Conservation (phyloP, 2,113 vertebrate species). For the Clarias batrachus region DNA sequence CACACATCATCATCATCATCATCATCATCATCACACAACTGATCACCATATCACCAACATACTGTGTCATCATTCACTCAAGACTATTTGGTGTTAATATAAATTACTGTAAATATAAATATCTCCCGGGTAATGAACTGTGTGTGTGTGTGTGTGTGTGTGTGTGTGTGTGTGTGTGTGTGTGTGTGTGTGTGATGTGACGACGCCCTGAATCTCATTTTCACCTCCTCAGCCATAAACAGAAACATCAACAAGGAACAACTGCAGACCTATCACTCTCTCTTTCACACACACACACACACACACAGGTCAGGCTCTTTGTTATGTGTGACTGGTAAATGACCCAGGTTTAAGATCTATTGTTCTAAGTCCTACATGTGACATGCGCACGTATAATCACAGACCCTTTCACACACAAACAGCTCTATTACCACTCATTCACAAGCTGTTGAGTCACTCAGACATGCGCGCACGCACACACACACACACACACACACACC, state of each 20-base stretch:
- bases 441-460: neutral
- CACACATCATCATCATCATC: too few species aligned
- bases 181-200: neutral
- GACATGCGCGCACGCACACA: neutral
- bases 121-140: neutral
- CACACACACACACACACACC: neutral
- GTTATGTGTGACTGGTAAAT: constrained; percentile 11
- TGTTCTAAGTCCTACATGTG: constrained; percentile 4
- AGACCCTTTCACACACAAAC: neutral
- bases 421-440: neutral
- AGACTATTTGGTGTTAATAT: too few species aligned
- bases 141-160: neutral
- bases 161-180: too few species aligned
- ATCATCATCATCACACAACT: too few species aligned
- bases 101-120: too few species aligned
- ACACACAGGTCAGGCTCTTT: neutral
- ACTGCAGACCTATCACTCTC: neutral
- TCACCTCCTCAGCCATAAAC: neutral
- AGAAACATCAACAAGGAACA: neutral
- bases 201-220: neutral
- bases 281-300: constrained; percentile 9
- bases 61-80: neutral
- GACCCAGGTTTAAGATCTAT: neutral
- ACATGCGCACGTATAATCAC: constrained; percentile 21
- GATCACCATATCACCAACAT: neutral